Evolutionary conservation across 2,888 invertebrate species (phyloP), one percentile per base, ranked within the genome.

Genomic region (Volucella inanis): DNA sequence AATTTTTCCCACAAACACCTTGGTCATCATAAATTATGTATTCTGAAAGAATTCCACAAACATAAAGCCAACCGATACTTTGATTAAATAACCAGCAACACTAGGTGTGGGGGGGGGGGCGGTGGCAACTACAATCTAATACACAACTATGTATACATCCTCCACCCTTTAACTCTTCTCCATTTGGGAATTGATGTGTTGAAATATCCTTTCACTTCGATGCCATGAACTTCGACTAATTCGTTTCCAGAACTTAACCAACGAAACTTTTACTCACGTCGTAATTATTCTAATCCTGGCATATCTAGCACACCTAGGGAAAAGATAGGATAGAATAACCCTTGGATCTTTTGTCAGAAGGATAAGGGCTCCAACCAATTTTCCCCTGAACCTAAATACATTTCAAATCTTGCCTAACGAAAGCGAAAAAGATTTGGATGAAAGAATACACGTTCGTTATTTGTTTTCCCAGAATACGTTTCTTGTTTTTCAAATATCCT

Each of bases 371-470:
- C 12, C 41, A 6, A 12, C 14, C 43, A 8, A 39, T 15, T 39
- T 15, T 41, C 10, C 38, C 14, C n/a, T 3, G 3, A 10, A 18
- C 10, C 15, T 14, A 18, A 18, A 15, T 15, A 1, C 9, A 9
- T 8, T 18, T 18, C 10, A 18, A 57, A 57, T n/a, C 41, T 59
- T 59, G 11, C 43, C 18, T 59, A 59, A 41, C 11, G 43, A 18
- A 41, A 59, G 43, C 15, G 43, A 18, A 41, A 59, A 59, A 59
- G 59, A 59, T 59, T 59, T 59, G 41, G n/a, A n/a, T 41, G 43
- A 54, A 67, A 43, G 52, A 18, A 22, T 67, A 54, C 52, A 67
- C 67, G 52, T 67, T 14, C 54, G 67, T 54, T 43, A 54, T 67
- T 67, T 67, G 67, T 67, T 54, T 12, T 43, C 43, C n/a, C 41